Evolutionary conservation across 2,797 vertebrate genomes (phyloP).

Genomic region (Spizella passerina): DNA sequence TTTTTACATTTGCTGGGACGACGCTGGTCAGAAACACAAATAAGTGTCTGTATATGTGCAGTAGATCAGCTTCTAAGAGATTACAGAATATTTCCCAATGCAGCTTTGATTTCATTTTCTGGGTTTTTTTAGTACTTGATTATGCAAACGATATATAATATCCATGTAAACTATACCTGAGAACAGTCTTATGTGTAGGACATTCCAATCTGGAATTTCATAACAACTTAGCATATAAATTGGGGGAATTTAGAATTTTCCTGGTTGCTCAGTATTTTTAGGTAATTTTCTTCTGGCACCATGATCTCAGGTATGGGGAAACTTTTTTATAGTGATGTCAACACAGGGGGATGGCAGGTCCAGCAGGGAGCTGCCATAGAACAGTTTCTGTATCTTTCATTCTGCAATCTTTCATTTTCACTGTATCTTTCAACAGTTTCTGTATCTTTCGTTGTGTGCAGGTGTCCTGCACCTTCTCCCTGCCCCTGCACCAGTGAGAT

Average conservation of each 20-base stretch:
- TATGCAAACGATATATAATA: background rate
- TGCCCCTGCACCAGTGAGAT: background rate
- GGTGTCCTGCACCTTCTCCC: background rate
- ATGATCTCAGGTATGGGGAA: fast-evolving
- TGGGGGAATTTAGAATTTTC: background rate
- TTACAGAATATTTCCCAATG: background rate
- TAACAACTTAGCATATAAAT: background rate
- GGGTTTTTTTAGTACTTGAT: background rate
- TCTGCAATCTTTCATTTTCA: fast-evolving
- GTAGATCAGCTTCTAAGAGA: background rate
- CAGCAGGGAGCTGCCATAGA: fast-evolving
- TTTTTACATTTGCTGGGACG: background rate
- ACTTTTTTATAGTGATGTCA: fast-evolving
- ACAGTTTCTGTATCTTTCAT: fast-evolving
- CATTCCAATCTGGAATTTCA: background rate
- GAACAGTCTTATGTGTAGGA: background rate
- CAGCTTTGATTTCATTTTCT: background rate
- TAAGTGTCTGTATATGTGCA: too few relatives aligned
- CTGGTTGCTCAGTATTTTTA: background rate
- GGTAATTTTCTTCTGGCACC: background rate
- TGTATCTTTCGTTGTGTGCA: fast-evolving
- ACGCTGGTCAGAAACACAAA: background rate
- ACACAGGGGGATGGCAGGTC: fast-evolving
- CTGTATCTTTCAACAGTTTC: fast-evolving
- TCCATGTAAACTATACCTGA: background rate